A percentile compares a stretch with the other conserved stretches of the same genome.
phyloP scores from a whole-genome alignment of 2,888 invertebrate species.

The Ryuthela nishihirai region DNA sequence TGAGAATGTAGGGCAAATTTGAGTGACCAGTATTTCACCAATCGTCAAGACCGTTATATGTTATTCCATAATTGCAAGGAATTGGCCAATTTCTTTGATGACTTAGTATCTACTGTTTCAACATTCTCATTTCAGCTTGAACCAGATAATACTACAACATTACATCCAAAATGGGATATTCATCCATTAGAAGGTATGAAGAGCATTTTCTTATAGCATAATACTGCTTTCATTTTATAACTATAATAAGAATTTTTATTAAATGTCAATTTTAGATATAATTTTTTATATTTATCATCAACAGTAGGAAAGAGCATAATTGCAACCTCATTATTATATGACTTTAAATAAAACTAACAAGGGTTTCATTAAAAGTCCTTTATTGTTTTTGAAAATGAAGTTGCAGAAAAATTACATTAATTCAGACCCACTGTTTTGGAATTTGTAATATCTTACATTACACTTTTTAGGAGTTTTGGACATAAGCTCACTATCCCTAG shows the following conservation, averaged over 20 bases:
- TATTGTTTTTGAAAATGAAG: too few species aligned
- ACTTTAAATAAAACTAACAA: too few species aligned
- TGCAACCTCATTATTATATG: too few species aligned
- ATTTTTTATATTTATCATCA: too few species aligned
- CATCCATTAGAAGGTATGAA: constrained; percentile 62
- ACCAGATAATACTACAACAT: constrained; percentile 48
- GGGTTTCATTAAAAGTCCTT: too few species aligned
- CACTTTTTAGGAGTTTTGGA: too few species aligned
- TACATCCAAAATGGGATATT: constrained; percentile 43
- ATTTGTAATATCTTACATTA: too few species aligned
- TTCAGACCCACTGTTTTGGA: too few species aligned
- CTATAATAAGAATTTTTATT: not conserved
- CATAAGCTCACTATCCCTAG: too few species aligned
- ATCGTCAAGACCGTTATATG: constrained; percentile 94
- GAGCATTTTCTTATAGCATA: not conserved
- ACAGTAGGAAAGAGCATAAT: too few species aligned
- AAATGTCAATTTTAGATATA: too few species aligned
- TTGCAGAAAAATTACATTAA: too few species aligned
- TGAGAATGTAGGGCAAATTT: constrained; percentile 87
- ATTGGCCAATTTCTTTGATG: constrained; percentile 76
- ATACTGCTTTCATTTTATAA: constrained; percentile 6
- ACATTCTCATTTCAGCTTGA: constrained; percentile 61
- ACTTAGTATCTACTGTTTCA: constrained; percentile 65
- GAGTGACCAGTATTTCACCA: constrained; percentile 94
- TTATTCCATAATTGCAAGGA: constrained; percentile 72